Base-by-base conservation (phyloP, 2,113 vertebrate genomes). In the Thinocorus orbignyianus region DNA sequence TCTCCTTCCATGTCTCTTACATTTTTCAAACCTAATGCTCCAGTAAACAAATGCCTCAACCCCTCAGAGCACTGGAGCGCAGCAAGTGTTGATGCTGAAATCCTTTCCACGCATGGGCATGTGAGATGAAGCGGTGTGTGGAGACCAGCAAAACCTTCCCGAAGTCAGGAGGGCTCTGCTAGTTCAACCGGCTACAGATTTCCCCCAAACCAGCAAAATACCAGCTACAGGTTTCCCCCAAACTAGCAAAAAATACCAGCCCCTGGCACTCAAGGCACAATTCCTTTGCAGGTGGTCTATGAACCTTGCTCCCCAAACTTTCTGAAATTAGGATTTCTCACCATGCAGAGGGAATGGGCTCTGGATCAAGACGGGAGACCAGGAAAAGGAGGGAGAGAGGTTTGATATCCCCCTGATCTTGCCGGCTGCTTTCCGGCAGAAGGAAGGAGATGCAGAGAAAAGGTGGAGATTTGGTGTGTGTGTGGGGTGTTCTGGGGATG, bases 11-110 rank as follows among this genome's bases (percentile, higher is more conserved):
- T 17, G 60, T 65, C 83, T 93, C 77, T 70, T 96, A 44, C 80
- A 94, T 96, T 95, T 96, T 96, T 95, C 83, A 93, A 96, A 92
- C 77, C 64, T 82, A 62, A 79, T 55, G 95, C 91, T 95, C 84
- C 95, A 96, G 81, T 93, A 88, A 95, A 92, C 95, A 96, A 93
- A 95, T 46, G 49, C 61, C 31, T 78, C 51, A 69, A 37, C 81
- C 73, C 57, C 48, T 72, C 89, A 52, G 77, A 89, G 90, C 70
- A 3, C 61, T 52, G 78, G 70, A 78, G 77, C 5, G 7, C 71
- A n/a, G 95, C 73, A 42, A 96, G 96, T 76, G 91, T 70, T 18
- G 80, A 54, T 81, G 92, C 93, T 76, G 66, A 89, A 91, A 85
- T 37, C 88, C 28, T 0, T 24, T 87, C 95, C 89, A 54, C 31